Evolutionary conservation across 2,113 vertebrate species (phyloP).

Genomic region (Anser brachyrhynchus): DNA sequence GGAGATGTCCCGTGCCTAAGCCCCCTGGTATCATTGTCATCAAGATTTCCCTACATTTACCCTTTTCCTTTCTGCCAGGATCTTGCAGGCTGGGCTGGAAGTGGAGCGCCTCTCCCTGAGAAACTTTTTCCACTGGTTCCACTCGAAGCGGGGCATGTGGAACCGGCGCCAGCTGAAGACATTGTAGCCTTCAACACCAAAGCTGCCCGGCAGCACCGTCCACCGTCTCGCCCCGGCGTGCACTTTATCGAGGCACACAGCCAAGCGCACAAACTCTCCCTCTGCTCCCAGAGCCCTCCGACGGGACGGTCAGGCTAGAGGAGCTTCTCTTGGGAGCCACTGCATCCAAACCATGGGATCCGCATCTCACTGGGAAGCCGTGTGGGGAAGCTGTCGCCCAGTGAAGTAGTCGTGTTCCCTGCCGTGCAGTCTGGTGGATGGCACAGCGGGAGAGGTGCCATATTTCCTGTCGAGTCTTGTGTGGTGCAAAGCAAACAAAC

Average conservation of each 20-base stretch:
- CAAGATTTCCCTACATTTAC: background rate
- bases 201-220: background rate
- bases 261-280: background rate
- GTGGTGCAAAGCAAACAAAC: background rate
- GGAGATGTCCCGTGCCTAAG: background rate
- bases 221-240: background rate
- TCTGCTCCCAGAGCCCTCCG: background rate
- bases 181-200: background rate
- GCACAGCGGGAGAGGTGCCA: constrained; percentile 7
- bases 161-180: constrained; percentile 78
- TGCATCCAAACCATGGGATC: background rate
- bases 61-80: constrained; percentile 72
- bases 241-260: background rate
- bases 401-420: background rate
- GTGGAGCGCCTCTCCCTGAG: constrained; percentile 92
- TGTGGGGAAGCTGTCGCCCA: background rate
- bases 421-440: background rate
- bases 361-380: rapidly evolving
- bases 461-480: background rate
- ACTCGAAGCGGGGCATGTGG: constrained; percentile 98
- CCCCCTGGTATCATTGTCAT: background rate
- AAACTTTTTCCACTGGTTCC: constrained; percentile 93
- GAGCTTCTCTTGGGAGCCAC: background rate
- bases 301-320: background rate
- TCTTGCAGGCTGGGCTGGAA: constrained; percentile 89